Evolutionary conservation across 2,113 vertebrate genomes (phyloP), one percentile per base, ranked within the genome.

Genomic region (Puffinus mauretanicus): DNA sequence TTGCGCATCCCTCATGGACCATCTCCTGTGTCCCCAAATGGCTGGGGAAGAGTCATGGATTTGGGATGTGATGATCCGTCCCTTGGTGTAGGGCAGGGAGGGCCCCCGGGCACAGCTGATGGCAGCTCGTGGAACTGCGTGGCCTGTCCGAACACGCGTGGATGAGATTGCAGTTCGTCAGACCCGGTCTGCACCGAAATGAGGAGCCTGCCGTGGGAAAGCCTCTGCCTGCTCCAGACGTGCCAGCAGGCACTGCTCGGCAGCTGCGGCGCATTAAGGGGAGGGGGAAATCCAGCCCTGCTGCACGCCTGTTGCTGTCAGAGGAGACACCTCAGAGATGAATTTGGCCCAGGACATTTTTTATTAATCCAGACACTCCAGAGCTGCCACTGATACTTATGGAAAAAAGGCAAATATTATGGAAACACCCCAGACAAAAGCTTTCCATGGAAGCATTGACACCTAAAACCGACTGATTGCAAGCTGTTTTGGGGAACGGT

Each of bases 181-280:
- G 51, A 70, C 57, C 34, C 15, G 10, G 32, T 60, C 88, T 93
- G 82, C 47, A 92, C 34, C 5, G 55, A 91, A 90, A 90, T 11
- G 21, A 91, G 82, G 72, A 96, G 71, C 21, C 42, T 2, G 2
- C 70, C 5, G 6, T 69, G 93, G 92, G 80, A 97, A 97, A 97
- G 54, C 78, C 91, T 49, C 27, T 12, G 34, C 47, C 72, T 70
- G 38, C 71, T 51, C 24, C 64, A 32, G 85, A 71, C 0, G 2
- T 57, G 54, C 60, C 26, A 0, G 34, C 94, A 96, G 47, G 36
- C 75, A 70, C 65, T 13, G 13, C 70, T 80, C 16, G 54, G 81
- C 97, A 97, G 94, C 96, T 97, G 96, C 22, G 44, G 47, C 14
- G 25, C 40, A 75, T 94, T 95, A 91, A 83, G 91, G 42, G 55